Conservation (phyloP, 2,888 invertebrate species). For the Bombyx huttoni region DNA sequence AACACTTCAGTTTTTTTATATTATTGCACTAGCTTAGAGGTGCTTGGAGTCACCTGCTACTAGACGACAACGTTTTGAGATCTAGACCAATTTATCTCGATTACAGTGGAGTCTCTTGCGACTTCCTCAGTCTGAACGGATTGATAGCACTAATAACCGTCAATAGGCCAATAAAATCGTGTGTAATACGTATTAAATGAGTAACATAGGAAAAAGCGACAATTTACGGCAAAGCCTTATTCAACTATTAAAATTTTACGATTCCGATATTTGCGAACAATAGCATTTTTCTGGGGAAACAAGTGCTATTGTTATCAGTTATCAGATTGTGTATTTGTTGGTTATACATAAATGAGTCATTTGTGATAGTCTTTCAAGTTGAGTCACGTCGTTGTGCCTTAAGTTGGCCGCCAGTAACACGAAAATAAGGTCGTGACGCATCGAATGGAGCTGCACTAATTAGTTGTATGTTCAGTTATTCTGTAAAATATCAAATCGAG, state of each 20-base stretch:
- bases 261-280: not conserved
- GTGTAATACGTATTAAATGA: not conserved
- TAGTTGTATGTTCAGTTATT: not conserved
- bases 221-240: not conserved
- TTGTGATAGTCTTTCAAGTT: slow-evolving; percentile 30
- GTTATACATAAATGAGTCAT: slow-evolving; percentile 35
- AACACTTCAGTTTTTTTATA: no score
- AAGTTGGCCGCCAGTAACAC: slow-evolving; percentile 29
- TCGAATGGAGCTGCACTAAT: slow-evolving; percentile 5
- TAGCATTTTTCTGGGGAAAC: not conserved
- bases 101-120: no score
- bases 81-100: no score
- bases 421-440: slow-evolving; percentile 54
- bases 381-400: slow-evolving; percentile 34
- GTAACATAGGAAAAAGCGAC: not conserved
- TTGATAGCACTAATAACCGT: not conserved
- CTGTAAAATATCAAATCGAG: not conserved
- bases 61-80: no score
- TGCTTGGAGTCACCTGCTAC: no score
- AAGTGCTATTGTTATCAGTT: not conserved
- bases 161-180: not conserved
- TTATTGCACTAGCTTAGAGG: no score
- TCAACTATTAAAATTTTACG: not conserved
- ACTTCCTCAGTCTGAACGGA: no score
- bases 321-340: not conserved